Evolutionary conservation across 1,140 invertebrate species (phyloP).

Genomic region (Lepidotrigona ventralis): DNA sequence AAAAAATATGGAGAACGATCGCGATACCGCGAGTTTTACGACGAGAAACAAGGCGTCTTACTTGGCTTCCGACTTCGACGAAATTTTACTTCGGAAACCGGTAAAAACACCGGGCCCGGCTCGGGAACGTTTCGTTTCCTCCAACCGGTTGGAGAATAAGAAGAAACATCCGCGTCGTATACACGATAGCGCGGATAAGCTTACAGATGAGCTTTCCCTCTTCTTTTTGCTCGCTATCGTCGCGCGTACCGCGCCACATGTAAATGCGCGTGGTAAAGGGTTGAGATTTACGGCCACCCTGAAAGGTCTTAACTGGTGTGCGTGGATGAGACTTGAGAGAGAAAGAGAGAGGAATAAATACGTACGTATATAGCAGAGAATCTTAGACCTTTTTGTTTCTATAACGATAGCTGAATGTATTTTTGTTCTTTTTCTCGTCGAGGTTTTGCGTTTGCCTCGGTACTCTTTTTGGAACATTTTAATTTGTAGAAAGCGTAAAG

Average conservation of each 20-base stretch:
- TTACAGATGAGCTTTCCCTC: slow-evolving; percentile 38
- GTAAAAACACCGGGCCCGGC: slow-evolving; percentile 16
- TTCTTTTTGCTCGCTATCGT: slow-evolving; percentile 18
- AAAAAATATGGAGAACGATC: neutral
- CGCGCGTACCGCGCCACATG: slow-evolving; percentile 31
- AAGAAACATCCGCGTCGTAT: slow-evolving; percentile 22
- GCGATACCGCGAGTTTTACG: slow-evolving; percentile 27
- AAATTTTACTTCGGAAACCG: slow-evolving; percentile 38
- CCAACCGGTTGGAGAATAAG: slow-evolving; percentile 44
- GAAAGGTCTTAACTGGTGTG: slow-evolving; percentile 18
- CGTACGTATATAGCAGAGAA: neutral
- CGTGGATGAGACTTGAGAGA: slow-evolving; percentile 25
- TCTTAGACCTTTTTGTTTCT: neutral
- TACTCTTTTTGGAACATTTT: no score
- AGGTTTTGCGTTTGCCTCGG: no score
- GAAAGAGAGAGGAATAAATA: neutral
- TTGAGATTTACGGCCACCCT: slow-evolving; percentile 47
- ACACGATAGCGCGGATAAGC: slow-evolving; percentile 44
- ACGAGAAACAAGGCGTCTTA: neutral
- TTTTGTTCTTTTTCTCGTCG: no score
- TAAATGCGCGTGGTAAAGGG: slow-evolving; percentile 43
- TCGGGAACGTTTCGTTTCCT: slow-evolving; percentile 41
- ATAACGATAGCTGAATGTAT: neutral
- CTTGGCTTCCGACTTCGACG: slow-evolving; percentile 37
- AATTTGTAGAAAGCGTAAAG: no score